Percentiles rank a stretch among this genome's conserved stretches.
Evolutionary conservation across 2,888 invertebrate genomes (phyloP).

Genomic region (Slavum lentiscoides): DNA sequence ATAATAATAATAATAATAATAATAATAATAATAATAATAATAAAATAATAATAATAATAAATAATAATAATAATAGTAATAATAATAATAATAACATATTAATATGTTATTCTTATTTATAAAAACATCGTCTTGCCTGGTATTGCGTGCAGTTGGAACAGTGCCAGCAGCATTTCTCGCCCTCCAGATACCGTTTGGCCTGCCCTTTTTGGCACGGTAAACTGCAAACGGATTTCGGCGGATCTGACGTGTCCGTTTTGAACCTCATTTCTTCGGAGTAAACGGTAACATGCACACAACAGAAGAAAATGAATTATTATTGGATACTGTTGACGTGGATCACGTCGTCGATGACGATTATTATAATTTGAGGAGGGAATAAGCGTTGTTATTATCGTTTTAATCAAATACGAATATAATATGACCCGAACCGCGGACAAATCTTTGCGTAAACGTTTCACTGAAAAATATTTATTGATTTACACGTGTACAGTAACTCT

Average conservation of each 20-base stretch:
- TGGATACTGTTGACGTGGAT: too few species aligned
- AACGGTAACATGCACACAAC: neutral
- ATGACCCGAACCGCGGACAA: too few species aligned
- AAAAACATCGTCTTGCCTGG: constrained; percentile 65
- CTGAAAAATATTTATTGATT: too few species aligned
- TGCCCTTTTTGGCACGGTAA: constrained; percentile 85
- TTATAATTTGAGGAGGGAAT: too few species aligned
- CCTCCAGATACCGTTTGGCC: constrained; percentile 89
- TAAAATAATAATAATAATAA: too few species aligned
- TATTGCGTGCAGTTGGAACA: constrained; percentile 88
- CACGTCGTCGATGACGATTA: neutral
- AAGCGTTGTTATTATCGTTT: too few species aligned
- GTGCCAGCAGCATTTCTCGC: constrained; percentile 93
- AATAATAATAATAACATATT: constrained; percentile 54
- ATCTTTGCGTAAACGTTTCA: too few species aligned
- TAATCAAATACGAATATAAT: too few species aligned
- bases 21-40: too few species aligned
- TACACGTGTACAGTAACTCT: too few species aligned
- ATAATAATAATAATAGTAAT: too few species aligned
- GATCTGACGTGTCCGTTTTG: constrained; percentile 74
- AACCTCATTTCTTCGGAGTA: constrained; percentile 75
- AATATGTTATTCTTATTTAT: constrained; percentile 11
- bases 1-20: too few species aligned
- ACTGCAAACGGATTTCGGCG: constrained; percentile 89
- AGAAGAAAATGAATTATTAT: neutral